Base-by-base conservation (phyloP, 2,113 vertebrate genomes). In the Barnardius zonarius region DNA sequence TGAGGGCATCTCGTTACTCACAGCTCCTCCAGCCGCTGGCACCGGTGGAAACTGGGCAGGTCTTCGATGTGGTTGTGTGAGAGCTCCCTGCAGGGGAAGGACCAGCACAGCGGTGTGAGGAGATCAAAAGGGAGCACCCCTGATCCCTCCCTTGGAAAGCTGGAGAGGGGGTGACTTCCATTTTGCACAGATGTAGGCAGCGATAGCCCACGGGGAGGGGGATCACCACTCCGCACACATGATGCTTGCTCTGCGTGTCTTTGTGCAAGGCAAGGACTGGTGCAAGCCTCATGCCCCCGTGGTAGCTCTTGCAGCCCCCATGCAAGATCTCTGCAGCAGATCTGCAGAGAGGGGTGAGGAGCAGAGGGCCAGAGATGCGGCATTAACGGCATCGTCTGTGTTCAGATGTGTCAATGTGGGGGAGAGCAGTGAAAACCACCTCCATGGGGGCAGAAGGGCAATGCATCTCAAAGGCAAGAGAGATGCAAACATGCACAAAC, bases 11-110 rank as follows among this genome's bases (percentile, higher is more conserved):
- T 72, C 89, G 48, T 23, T 89, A 98, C 99, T 99, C 96, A 99
- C 99, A 99, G 99, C 96, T 99, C 99, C 94, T 99, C 98, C 95
- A 99, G 96, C 43, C 94, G 98, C 91, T 98, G 98, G 86, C 99
- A 99, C 94, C 93, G 97, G 86, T 97, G 98, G 97, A 99, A 99
- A 95, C 99, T 99, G 93, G 99, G 99, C 90, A 99, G 97, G 64
- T 98, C 98, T 90, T 99, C 97, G 1, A 99, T 99, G 63, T 98
- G 98, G 96, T 99, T 99, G 92, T 99, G 97, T 37, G 99, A 99
- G 95, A 99, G 97, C 64, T 99, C 99, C 63, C 99, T 99, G 96
- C 69, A 96, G 74, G 48, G 87, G 66, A 96, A 90, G 69, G 52
- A 92, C 11, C 64, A 94, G 46, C 1, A 83, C 77, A 88, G 80